These are phyloP conservation scores for Drosophila sp. DNA, from an alignment of 1,140 invertebrate genomes.

Conservation along the genomic window DNA sequence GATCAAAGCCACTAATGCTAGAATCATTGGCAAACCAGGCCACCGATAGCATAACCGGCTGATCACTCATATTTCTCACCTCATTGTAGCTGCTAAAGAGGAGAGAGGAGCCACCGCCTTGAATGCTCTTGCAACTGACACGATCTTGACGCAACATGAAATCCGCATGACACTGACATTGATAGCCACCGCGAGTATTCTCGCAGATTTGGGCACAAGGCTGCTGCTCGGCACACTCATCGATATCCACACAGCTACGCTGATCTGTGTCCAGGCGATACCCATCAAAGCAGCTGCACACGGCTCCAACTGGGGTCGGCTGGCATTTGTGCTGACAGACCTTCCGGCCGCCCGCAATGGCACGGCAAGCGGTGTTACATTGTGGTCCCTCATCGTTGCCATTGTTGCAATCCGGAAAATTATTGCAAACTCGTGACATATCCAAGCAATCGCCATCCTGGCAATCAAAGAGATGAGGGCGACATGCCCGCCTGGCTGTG, in stretches of 20 bases:
- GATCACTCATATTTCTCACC: slow-evolving; percentile 83
- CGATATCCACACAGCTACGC: slow-evolving; percentile 85
- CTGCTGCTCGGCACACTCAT: slow-evolving; percentile 88
- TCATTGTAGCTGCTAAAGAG: slow-evolving; percentile 84
- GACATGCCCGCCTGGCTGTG: slow-evolving; percentile 41
- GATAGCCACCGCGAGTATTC: slow-evolving; percentile 88
- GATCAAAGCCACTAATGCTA: slow-evolving; percentile 84
- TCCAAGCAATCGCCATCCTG: slow-evolving; percentile 85
- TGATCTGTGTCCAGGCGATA: slow-evolving; percentile 86
- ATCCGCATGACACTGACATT: slow-evolving; percentile 89
- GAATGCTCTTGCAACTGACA: slow-evolving; percentile 88
- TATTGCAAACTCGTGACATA: slow-evolving; percentile 85
- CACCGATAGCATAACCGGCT: slow-evolving; percentile 76
- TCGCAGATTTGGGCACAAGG: slow-evolving; percentile 91
- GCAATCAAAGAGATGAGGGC: slow-evolving; percentile 79
- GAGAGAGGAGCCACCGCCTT: slow-evolving; percentile 83
- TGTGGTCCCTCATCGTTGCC: slow-evolving; percentile 71
- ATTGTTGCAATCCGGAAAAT: slow-evolving; percentile 85
- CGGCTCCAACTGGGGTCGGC: slow-evolving; percentile 79
- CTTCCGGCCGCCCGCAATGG: slow-evolving; percentile 18
- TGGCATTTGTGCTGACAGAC: slow-evolving; percentile 84
- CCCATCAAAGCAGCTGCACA: slow-evolving; percentile 90
- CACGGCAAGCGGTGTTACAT: slow-evolving; percentile 62
- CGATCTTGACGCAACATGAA: slow-evolving; percentile 86
- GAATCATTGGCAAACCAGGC: slow-evolving; percentile 82